Conservation (phyloP, 2,797 vertebrate species). For the Fringilla coelebs region DNA sequence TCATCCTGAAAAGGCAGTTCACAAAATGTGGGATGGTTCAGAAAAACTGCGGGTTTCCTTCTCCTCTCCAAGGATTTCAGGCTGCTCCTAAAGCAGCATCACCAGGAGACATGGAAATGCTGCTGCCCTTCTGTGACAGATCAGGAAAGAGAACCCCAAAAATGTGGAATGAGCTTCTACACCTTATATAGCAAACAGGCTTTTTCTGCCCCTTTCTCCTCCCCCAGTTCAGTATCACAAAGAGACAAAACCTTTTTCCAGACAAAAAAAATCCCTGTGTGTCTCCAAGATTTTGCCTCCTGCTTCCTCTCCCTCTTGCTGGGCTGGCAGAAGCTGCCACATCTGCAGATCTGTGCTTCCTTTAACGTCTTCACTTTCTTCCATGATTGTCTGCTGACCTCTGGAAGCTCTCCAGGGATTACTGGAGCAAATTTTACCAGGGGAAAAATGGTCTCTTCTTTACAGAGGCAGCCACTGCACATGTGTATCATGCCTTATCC, state of each 20-base stretch:
- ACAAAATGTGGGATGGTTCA: not conserved
- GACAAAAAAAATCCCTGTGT: not conserved
- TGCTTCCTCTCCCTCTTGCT: not conserved
- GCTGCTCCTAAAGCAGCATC: not conserved
- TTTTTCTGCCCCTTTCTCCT: fast-evolving
- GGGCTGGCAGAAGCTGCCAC: not conserved
- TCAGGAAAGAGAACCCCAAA: not conserved
- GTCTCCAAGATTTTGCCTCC: not conserved
- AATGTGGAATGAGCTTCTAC: not conserved
- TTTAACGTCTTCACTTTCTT: not conserved
- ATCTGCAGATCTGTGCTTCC: not conserved
- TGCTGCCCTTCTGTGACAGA: not conserved
- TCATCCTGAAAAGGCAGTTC: not conserved
- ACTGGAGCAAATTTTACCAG: not conserved
- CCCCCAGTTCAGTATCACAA: not conserved
- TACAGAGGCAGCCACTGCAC: not conserved
- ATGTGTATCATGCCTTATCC: not conserved
- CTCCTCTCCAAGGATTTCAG: not conserved
- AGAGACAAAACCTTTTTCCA: not conserved
- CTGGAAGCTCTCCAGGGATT: not conserved
- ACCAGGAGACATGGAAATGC: not conserved
- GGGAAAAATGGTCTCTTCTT: not conserved
- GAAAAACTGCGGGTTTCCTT: not conserved
- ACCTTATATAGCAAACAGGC: not conserved
- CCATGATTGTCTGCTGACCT: not conserved